Base-by-base conservation (phyloP, 2,888 invertebrate species). In the Tetragonula carbonaria region DNA sequence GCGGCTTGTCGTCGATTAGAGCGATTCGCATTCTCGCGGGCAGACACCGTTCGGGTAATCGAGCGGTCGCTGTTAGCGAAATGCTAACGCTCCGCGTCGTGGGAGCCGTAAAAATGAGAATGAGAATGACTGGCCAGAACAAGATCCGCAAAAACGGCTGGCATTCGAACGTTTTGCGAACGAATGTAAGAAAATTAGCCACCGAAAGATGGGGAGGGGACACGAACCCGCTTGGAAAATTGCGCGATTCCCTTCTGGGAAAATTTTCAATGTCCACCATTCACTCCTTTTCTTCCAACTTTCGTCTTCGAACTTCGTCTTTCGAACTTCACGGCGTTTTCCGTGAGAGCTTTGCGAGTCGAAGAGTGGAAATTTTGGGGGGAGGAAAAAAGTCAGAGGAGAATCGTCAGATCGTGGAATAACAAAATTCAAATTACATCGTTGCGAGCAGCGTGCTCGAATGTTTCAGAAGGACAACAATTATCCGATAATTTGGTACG, bases 1-100 rank as follows among this genome's bases (percentile, higher is more conserved):
- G n/a, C n/a, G 57, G n/a, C 14, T 57, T n/a, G 57, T 57, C 57
- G 57, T n/a, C 57, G 57, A 57, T 57, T n/a, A 57, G 57, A n/a
- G 2, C 13, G 5, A 14, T n/a, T 57, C 57, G 57, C n/a, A 57
- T 57, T 57, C n/a, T 57, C 14, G 57, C 57, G 57, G 45, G 8
- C 45, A 45, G 38, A 38, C 38, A 8, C 38, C 1, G 28, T 28
- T 28, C 38, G 38, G 11, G 45, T 5, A 57, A 57, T n/a, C 57
- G 57, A 57, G 57, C n/a, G 57, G n/a, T n/a, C 14, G 57, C 13
- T n/a, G 57, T 57, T 57, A n/a, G 57, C 57, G n/a, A n/a, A 57
- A 57, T 5, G n/a, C 57, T 57, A 14, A 2, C n/a, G n/a, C n/a
- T 14, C 14, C n/a, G 57, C n/a, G 57, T 57, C n/a, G n/a, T 57